Conservation (phyloP, 2,113 vertebrate genomes). For the Columbina picui region DNA sequence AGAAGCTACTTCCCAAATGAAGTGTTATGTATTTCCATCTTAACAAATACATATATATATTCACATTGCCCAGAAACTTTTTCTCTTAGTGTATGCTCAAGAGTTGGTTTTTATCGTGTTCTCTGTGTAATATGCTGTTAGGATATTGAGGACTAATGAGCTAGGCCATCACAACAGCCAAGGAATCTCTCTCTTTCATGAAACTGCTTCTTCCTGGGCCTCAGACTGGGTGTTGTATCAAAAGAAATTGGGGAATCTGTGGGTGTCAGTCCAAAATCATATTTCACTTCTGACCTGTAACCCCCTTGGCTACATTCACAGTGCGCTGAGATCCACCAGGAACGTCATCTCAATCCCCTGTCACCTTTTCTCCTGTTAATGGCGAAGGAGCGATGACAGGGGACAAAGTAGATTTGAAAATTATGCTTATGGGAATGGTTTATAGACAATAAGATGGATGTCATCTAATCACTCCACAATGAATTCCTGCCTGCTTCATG, state of each 20-base stretch:
- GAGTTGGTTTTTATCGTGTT: accelerated
- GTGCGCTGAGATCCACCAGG: not conserved
- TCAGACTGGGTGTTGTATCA: not conserved
- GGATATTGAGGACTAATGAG: not conserved
- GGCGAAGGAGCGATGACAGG: not conserved
- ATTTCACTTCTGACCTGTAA: not conserved
- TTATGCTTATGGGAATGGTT: not conserved
- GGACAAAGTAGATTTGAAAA: conserved; percentile 10
- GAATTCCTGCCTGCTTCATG: not conserved
- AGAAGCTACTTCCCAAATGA: not conserved
- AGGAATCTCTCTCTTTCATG: not conserved
- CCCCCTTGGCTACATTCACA: not conserved
- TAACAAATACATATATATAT: accelerated
- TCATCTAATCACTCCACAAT: not conserved
- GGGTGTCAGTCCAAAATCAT: not conserved
- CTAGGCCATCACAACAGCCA: not conserved
- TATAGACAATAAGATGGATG: conserved; percentile 48
- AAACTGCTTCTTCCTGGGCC: not conserved
- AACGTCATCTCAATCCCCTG: not conserved
- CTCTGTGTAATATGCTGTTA: not conserved
- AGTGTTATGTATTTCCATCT: not conserved
- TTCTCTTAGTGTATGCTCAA: not conserved
- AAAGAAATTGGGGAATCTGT: not conserved
- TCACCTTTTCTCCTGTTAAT: not conserved
- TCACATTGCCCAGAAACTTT: not conserved